Percentiles rank a stretch among this genome's conserved stretches.
Evolutionary conservation across 2,888 invertebrate genomes (phyloP).

Genomic region (Sinohyriopsis cumingii): DNA sequence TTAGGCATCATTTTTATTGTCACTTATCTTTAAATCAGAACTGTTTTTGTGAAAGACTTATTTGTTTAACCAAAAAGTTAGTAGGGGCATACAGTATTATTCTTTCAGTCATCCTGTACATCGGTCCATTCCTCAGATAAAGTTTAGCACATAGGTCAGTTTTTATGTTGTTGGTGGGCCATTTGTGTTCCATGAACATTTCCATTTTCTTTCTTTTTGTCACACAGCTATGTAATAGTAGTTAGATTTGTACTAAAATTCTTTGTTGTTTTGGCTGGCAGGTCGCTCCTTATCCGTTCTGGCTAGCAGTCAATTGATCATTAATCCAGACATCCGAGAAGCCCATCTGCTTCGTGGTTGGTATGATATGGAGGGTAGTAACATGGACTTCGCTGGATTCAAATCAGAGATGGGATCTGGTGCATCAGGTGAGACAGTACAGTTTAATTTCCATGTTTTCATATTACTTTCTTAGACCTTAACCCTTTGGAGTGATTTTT

Average conservation of each 20-base stretch:
- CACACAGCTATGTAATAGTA: neutral
- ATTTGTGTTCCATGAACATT: too few species aligned
- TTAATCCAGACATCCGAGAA: constrained; percentile 92
- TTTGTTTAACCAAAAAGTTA: too few species aligned
- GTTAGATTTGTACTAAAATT: neutral
- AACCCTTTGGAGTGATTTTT: neutral
- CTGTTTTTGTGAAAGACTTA: too few species aligned
- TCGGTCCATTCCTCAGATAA: too few species aligned
- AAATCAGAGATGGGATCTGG: constrained; percentile 53
- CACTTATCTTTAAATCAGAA: too few species aligned
- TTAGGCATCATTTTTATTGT: too few species aligned
- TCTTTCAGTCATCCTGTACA: too few species aligned
- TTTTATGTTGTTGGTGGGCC: neutral
- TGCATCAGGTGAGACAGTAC: constrained; percentile 6
- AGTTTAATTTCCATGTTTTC: neutral
- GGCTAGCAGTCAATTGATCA: constrained; percentile 75
- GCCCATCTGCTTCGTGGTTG: constrained; percentile 90
- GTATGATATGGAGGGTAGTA: constrained; percentile 82
- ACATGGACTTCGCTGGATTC: constrained; percentile 62
- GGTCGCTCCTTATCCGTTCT: constrained; percentile 71
- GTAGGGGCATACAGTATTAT: too few species aligned
- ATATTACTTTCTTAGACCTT: neutral
- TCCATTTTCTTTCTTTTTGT: too few species aligned
- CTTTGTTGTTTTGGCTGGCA: constrained; percentile 6
- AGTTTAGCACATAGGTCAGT: too few species aligned